phyloP scores from a whole-genome alignment of 2,888 invertebrate genomes.

The Leptura quadrifasciata region DNA sequence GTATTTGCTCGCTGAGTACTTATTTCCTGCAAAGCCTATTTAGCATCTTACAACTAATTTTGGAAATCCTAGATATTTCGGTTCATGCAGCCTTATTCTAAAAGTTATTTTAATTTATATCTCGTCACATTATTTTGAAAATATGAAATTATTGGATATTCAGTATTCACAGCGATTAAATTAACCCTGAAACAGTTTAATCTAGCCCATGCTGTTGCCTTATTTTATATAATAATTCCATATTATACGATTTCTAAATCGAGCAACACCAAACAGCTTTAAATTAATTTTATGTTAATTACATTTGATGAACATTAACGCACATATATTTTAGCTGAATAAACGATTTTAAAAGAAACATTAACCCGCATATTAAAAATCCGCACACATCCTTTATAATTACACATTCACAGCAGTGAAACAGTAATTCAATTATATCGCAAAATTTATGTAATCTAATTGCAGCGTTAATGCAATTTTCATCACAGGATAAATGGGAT shows the following conservation, averaged over 20 bases:
- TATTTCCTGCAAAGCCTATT: too few species aligned
- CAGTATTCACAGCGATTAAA: too few species aligned
- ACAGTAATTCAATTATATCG: slow-evolving; percentile 60
- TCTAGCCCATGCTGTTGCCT: too few species aligned
- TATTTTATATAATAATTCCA: not conserved
- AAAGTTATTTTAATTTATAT: too few species aligned
- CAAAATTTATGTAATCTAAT: slow-evolving; percentile 62
- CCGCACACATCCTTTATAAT: slow-evolving; percentile 45
- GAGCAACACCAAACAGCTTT: not conserved
- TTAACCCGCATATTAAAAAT: slow-evolving; percentile 17
- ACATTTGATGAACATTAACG: not conserved
- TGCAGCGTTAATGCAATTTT: slow-evolving; percentile 61
- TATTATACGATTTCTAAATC: not conserved
- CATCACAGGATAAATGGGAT: slow-evolving; percentile 61
- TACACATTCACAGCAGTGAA: slow-evolving; percentile 52
- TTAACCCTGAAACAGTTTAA: too few species aligned
- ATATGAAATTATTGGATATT: too few species aligned
- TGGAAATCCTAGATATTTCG: too few species aligned
- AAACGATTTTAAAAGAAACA: not conserved
- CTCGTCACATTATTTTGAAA: too few species aligned
- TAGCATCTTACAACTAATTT: too few species aligned
- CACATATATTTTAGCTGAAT: not conserved
- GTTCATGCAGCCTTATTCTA: too few species aligned
- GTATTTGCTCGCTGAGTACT: too few species aligned
- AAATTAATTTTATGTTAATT: slow-evolving; percentile 3